These are phyloP conservation scores for Mallotus villosus DNA, from an alignment of 2,797 vertebrate genomes.

Conservation along the genomic window DNA sequence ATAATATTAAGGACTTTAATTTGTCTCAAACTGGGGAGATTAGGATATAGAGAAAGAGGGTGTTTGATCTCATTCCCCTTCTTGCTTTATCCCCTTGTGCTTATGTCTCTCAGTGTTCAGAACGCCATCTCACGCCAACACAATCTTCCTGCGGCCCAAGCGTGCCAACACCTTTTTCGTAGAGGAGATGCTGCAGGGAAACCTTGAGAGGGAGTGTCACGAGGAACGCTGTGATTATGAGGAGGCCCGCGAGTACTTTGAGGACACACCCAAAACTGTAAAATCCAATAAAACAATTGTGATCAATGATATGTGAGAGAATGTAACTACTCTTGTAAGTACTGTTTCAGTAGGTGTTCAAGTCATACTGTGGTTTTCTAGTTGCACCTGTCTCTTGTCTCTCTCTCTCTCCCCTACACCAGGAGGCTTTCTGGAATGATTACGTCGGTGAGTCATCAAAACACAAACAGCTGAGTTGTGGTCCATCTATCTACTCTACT, in stretches of 20 bases:
- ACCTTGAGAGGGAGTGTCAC: constrained; percentile 86
- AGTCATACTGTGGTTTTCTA: neutral
- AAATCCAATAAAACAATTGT: neutral
- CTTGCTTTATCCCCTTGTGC: neutral
- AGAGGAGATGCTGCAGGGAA: constrained; percentile 85
- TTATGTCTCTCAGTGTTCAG: constrained; percentile 71
- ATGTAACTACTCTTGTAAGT: neutral
- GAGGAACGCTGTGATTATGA: constrained; percentile 85
- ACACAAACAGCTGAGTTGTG: neutral
- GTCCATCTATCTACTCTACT: neutral
- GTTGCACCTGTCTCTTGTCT: constrained; percentile 13
- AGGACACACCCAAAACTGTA: constrained; percentile 74
- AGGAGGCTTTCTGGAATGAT: constrained; percentile 80
- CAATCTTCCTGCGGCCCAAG: constrained; percentile 73
- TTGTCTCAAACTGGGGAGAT: neutral
- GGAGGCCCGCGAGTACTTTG: constrained; percentile 87
- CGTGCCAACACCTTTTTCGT: constrained; percentile 74
- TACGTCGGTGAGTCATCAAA: constrained; percentile 75
- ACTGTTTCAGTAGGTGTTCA: no score
- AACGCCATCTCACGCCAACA: constrained; percentile 52
- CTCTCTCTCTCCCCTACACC: constrained; percentile 27
- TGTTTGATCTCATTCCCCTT: neutral
- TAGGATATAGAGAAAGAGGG: neutral
- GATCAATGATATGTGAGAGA: neutral
- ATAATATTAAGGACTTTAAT: neutral